Conservation (phyloP, 1,140 invertebrate genomes). For the Heliothis subflexa region DNA sequence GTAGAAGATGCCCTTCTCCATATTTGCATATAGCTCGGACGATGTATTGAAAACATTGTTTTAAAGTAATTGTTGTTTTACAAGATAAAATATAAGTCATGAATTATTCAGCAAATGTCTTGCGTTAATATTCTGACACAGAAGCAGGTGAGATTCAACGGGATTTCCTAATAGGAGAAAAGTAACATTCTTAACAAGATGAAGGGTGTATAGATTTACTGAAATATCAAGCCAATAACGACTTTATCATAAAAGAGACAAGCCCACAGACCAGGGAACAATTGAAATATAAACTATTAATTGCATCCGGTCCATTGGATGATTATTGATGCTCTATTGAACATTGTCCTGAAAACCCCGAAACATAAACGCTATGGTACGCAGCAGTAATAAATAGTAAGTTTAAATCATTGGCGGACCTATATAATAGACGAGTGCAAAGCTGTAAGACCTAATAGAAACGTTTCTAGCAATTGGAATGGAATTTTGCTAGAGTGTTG, state of each 20-base stretch:
- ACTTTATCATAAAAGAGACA: neutral
- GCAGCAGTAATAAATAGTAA: neutral
- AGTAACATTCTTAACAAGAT: no score
- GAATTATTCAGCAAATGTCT: no score
- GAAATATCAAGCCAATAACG: no score
- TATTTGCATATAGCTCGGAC: no score
- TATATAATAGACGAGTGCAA: constrained; percentile 3
- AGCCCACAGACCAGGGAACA: neutral
- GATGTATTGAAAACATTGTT: no score
- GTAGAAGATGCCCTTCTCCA: no score
- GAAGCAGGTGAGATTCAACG: no score
- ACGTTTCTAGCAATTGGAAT: constrained; percentile 50
- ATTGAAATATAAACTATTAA: neutral
- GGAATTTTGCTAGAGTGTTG: constrained; percentile 56
- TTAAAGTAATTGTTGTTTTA: no score
- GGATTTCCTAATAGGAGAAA: no score
- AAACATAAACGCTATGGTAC: neutral
- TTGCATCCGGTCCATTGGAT: constrained; percentile 3
- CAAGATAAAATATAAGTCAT: no score
- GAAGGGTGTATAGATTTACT: no score
- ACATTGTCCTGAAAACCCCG: constrained; percentile 18
- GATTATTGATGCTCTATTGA: constrained; percentile 12
- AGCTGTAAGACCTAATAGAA: constrained; percentile 34
- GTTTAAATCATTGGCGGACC: neutral
- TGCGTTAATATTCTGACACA: no score